A percentile compares a stretch with the other conserved stretches of the same genome.
phyloP scores from a whole-genome alignment of 2,797 vertebrate species.

The Cephalopachus bancanus region DNA sequence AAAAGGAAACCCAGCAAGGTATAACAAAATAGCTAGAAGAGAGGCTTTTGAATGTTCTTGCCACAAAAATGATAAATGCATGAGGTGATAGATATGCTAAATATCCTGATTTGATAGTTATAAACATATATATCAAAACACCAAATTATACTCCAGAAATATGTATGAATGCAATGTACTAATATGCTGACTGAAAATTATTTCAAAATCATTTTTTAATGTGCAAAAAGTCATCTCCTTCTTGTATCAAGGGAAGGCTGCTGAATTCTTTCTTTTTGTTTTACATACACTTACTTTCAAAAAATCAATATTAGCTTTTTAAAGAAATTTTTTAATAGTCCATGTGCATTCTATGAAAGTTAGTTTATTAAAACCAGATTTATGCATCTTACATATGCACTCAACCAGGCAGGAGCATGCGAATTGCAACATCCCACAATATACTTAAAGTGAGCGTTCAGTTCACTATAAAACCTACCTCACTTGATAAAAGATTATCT shows the following conservation, averaged over 20 bases:
- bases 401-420: background rate
- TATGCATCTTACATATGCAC: background rate
- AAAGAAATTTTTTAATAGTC: background rate
- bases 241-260: background rate
- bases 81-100: background rate
- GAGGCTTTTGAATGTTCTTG: background rate
- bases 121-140: background rate
- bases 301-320: background rate
- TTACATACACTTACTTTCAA: background rate
- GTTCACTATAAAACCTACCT: background rate
- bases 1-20: background rate
- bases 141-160: background rate
- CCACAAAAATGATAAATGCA: background rate
- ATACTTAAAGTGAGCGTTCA: background rate
- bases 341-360: background rate
- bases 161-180: background rate
- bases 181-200: background rate
- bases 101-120: background rate
- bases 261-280: background rate
- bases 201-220: background rate
- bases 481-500: no score
- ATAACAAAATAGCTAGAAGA: background rate
- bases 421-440: background rate
- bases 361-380: background rate
- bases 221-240: background rate